Base-by-base conservation (phyloP, 2,113 vertebrate genomes). In the Chlamydotis undulata region DNA sequence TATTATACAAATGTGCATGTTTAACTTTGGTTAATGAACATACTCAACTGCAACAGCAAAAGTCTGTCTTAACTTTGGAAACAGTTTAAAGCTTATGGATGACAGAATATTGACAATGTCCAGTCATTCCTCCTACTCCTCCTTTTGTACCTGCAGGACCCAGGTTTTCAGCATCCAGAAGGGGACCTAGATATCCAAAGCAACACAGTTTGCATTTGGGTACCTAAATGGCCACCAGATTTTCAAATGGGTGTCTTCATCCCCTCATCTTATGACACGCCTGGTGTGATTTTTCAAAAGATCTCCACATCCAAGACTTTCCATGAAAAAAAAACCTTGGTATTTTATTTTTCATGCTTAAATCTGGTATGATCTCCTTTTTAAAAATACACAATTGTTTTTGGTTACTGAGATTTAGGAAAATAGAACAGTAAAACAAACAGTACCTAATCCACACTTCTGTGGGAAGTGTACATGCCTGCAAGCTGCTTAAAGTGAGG, bases 401-500 rank as follows among this genome's bases (percentile, higher is more conserved):
- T 84, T 88, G 26, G 21, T 57, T 80, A 49, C 21, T 71, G 55
- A 84, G 65, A 56, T 12, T 75, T 73, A 49, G 14, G 50, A 57
- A 80, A 87, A 37, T 7, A 50, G 85, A 70, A 35, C 19, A 41
- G 28, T 4, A 35, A 17, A 25, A 6, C 11, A 19, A 50, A 19
- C 7, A 3, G 8, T 68, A 53, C 8, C 82, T 97, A 97, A 83
- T 95, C 83, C 33, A 23, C 11, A 35, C 60, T 92, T 39, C 43
- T 61, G 3, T 83, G 21, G 28, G 96, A 97, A 16, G 97, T 59
- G 18, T 98, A 97, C 97, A 98, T 98, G 16, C 95, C 97, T 2
- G 98, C 98, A 59, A 99, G 97, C 73, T 97, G 97, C 33, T 98
- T 95, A 87, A 98, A 96, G 28, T 65, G 93, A 45, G 98, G 97